These are phyloP conservation scores for Heliornis fulica DNA, from an alignment of 2,113 vertebrate species.

Conservation along the genomic window DNA sequence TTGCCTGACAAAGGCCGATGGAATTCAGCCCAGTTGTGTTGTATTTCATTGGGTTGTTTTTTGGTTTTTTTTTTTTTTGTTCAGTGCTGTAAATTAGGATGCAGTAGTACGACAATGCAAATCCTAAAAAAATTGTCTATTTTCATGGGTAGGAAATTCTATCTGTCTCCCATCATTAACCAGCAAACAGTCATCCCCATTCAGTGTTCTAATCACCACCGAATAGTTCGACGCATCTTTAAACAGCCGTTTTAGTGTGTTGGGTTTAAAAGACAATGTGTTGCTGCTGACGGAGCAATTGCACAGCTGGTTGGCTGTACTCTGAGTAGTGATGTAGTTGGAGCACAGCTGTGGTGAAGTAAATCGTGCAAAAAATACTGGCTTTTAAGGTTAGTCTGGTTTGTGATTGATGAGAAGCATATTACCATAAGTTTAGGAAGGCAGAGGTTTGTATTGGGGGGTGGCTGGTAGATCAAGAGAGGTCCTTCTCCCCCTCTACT, in stretches of 20 bases:
- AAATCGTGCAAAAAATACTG: neutral
- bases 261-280: neutral
- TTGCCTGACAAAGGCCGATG: neutral
- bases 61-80: neutral
- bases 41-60: too few species aligned
- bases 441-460: neutral
- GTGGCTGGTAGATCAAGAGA: too few species aligned
- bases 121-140: neutral
- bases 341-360: neutral
- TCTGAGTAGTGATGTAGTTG: neutral
- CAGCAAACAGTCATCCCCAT: neutral
- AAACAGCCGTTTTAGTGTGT: neutral
- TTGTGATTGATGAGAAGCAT: neutral
- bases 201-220: neutral
- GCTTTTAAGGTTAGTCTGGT: neutral
- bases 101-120: neutral
- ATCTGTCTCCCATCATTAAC: neutral
- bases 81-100: neutral
- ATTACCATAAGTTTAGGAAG: neutral
- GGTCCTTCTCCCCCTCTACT: too few species aligned
- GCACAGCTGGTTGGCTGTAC: neutral
- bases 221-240: neutral
- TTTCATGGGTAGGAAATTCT: neutral
- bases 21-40: neutral
- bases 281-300: neutral